phyloP scores from a whole-genome alignment of 2,888 invertebrate genomes.

The Drosophila barbarae region DNA sequence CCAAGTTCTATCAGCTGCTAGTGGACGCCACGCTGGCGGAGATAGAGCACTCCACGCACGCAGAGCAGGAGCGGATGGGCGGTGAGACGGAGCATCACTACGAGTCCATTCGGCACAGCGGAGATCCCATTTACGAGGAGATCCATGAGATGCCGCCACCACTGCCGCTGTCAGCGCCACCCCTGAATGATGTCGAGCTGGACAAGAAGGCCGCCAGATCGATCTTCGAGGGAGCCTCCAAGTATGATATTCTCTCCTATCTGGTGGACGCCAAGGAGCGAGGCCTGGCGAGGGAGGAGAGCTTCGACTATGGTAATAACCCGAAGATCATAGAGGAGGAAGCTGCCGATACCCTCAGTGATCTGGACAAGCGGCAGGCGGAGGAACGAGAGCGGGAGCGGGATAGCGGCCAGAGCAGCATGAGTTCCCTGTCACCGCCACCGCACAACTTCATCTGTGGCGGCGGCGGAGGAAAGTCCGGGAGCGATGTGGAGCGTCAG shows the following conservation, averaged over 20 bases:
- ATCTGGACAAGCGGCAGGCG: constrained; percentile 82
- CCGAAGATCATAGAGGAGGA: constrained; percentile 82
- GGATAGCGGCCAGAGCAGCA: constrained; percentile 81
- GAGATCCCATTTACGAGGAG: constrained; percentile 89
- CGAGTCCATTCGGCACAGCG: constrained; percentile 83
- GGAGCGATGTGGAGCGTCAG: constrained; percentile 91
- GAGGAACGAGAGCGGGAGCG: constrained; percentile 24
- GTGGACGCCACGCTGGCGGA: constrained; percentile 86
- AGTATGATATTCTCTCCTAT: constrained; percentile 93
- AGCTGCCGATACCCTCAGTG: constrained; percentile 83
- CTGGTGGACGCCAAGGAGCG: constrained; percentile 92
- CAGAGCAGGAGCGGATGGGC: constrained; percentile 78
- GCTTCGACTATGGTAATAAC: constrained; percentile 83
- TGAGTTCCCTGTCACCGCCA: constrained; percentile 80
- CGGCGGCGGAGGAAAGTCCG: constrained; percentile 76
- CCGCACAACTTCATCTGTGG: constrained; percentile 64
- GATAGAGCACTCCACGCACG: constrained; percentile 83
- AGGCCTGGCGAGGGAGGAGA: constrained; percentile 85
- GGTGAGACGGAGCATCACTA: constrained; percentile 84
- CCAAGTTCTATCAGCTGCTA: constrained; percentile 87
- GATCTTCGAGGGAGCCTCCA: constrained; percentile 90
- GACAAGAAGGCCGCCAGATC: constrained; percentile 85
- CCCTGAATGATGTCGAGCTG: constrained; percentile 85
- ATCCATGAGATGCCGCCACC: constrained; percentile 89
- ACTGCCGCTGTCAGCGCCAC: constrained; percentile 88